These are phyloP conservation scores for Neomonachus schauinslandi DNA, from an alignment of 2,113 vertebrate genomes.

Conservation along the genomic window DNA sequence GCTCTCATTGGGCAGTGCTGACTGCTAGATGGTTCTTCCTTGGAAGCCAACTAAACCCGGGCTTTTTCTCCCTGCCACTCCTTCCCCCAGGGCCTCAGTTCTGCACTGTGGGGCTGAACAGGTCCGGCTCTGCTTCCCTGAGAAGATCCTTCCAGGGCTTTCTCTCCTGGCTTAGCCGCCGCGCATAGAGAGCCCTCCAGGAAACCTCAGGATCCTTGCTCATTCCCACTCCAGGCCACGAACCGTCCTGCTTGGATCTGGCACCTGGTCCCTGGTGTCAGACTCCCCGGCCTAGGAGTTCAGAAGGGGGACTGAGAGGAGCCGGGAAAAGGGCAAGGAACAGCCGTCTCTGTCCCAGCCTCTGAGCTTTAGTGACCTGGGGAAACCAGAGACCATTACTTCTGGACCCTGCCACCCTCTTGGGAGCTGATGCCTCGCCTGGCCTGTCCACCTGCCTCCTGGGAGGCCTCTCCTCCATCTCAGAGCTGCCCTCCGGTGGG, in stretches of 20 bases:
- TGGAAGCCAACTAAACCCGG: rapidly evolving
- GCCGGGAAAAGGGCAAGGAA: not conserved
- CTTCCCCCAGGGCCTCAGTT: not conserved
- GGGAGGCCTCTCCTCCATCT: not conserved
- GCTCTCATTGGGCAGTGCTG: not conserved
- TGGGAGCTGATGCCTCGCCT: not conserved
- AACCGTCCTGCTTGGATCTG: not conserved
- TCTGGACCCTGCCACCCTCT: rapidly evolving
- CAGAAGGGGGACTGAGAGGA: not conserved
- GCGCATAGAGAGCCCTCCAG: not conserved
- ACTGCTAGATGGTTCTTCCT: rapidly evolving
- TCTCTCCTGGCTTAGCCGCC: not conserved
- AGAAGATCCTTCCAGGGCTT: not conserved
- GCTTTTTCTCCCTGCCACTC: not conserved
- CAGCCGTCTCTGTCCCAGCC: not conserved
- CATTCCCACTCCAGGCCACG: not conserved
- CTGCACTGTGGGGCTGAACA: not conserved
- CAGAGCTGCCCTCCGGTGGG: rapidly evolving
- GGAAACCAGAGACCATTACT: not conserved
- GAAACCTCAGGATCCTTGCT: not conserved
- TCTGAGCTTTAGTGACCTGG: not conserved
- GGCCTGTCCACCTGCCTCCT: too few relatives aligned
- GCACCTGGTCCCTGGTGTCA: not conserved
- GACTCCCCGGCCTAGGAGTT: not conserved
- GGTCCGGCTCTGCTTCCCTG: not conserved